Conservation (phyloP, 2,113 vertebrate genomes). For the Crotalus helleri region DNA sequence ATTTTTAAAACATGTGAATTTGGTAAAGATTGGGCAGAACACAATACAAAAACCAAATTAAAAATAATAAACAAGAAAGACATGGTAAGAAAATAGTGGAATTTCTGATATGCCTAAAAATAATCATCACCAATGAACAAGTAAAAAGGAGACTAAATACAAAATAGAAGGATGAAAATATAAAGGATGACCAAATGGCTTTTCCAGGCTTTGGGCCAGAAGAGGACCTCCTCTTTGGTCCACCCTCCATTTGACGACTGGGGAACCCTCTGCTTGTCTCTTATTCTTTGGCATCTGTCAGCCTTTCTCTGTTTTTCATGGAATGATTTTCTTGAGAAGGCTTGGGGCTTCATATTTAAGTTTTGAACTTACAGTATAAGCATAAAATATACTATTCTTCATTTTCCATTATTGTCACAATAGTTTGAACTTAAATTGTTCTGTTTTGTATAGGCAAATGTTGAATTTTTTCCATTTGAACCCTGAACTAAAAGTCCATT, state of each 20-base stretch:
- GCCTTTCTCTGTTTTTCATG: not conserved
- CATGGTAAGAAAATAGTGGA: not conserved
- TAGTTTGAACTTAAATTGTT: not conserved
- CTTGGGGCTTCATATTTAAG: not conserved
- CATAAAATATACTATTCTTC: not conserved
- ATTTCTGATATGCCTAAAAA: not conserved
- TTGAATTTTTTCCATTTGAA: not conserved
- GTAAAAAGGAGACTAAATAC: not conserved
- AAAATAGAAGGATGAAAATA: not conserved
- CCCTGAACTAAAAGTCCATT: not conserved
- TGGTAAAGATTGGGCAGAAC: not conserved
- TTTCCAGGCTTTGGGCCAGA: not conserved
- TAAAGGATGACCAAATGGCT: not conserved
- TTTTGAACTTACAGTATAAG: not conserved
- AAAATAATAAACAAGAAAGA: not conserved
- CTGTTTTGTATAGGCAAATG: not conserved
- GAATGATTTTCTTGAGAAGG: not conserved
- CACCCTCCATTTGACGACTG: not conserved
- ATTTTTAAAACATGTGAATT: not conserved
- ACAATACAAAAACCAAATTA: no score
- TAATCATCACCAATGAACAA: not conserved
- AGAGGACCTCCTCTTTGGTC: not conserved
- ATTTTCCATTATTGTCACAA: not conserved
- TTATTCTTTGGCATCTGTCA: not conserved
- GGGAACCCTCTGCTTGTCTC: not conserved